These are phyloP conservation scores for Dicranocentrus wangi DNA, from an alignment of 2,888 invertebrate genomes.

Conservation along the genomic window DNA sequence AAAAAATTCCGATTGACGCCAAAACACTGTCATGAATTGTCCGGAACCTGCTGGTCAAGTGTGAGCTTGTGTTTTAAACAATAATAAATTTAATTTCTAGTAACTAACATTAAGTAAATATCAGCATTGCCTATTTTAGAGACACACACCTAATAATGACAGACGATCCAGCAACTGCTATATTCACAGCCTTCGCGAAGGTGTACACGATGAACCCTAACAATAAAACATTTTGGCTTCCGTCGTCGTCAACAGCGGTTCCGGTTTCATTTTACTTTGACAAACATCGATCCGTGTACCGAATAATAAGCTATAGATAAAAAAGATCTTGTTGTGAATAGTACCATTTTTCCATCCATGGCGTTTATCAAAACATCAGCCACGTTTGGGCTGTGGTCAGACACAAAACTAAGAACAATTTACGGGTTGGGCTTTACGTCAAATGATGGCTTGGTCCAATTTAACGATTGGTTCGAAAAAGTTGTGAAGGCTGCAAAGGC, in stretches of 20 bases:
- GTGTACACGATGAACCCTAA: conserved; percentile 60
- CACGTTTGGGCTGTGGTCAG: conserved; percentile 59
- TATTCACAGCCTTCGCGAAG: conserved; percentile 58
- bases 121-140: conserved; percentile 27
- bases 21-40: conserved; percentile 15
- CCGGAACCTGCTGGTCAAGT: background rate
- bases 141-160: conserved; percentile 24
- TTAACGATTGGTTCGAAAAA: conserved; percentile 61
- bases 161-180: conserved; percentile 58
- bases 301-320: conserved; percentile 60
- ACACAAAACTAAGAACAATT: conserved; percentile 57
- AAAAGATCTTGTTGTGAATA: conserved; percentile 56
- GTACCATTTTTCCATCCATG: conserved; percentile 55
- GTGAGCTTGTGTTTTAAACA: conserved; percentile 12
- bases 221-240: conserved; percentile 59
- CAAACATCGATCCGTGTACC: conserved; percentile 62
- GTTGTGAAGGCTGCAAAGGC: conserved; percentile 54
- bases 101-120: no score
- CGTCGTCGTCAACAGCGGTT: conserved; percentile 40
- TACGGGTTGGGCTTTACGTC: conserved; percentile 55
- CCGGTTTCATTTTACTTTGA: conserved; percentile 64
- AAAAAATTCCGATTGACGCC: background rate
- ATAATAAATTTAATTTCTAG: background rate
- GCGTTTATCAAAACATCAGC: conserved; percentile 54
- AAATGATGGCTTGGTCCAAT: conserved; percentile 11